Conservation (phyloP, 2,888 invertebrate species). For the Tineola bisselliella region DNA sequence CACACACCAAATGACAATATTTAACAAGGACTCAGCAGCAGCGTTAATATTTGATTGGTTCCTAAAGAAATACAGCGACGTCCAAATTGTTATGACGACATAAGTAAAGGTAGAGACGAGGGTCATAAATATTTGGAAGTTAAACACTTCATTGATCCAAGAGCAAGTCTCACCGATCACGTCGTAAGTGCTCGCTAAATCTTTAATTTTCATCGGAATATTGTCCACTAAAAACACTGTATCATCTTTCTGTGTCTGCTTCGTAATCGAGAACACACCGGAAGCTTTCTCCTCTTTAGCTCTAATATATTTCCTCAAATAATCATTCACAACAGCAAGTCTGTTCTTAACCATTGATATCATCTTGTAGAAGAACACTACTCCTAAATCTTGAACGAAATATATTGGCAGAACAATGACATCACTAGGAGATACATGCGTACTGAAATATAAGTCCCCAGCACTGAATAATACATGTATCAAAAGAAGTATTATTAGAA, state of each 20-base stretch:
- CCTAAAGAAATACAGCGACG: conserved; percentile 14
- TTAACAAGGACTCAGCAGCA: conserved; percentile 9
- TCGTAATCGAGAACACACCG: background rate
- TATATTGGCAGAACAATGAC: conserved; percentile 7
- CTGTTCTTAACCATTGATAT: conserved; percentile 10
- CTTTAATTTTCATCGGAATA: conserved; percentile 11
- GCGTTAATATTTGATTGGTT: background rate
- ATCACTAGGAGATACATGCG: background rate
- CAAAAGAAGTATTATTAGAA: background rate
- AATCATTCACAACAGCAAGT: conserved; percentile 10
- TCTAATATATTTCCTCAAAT: conserved; percentile 4
- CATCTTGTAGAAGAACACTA: conserved; percentile 11
- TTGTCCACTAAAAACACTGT: conserved; percentile 8
- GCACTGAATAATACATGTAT: conserved; percentile 8
- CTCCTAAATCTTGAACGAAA: conserved; percentile 13
- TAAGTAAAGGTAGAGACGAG: conserved; percentile 15
- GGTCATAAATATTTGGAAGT: conserved; percentile 17
- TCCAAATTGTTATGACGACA: conserved; percentile 17
- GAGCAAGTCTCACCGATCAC: conserved; percentile 15
- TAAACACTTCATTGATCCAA: conserved; percentile 17
- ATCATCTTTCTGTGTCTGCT: conserved; percentile 4
- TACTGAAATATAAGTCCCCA: background rate
- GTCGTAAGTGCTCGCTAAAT: conserved; percentile 16
- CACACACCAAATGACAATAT: conserved; percentile 15
- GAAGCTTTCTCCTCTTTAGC: conserved; percentile 7